Base-by-base conservation (phyloP, 2,113 vertebrate species). In the Heptranchias perlo region DNA sequence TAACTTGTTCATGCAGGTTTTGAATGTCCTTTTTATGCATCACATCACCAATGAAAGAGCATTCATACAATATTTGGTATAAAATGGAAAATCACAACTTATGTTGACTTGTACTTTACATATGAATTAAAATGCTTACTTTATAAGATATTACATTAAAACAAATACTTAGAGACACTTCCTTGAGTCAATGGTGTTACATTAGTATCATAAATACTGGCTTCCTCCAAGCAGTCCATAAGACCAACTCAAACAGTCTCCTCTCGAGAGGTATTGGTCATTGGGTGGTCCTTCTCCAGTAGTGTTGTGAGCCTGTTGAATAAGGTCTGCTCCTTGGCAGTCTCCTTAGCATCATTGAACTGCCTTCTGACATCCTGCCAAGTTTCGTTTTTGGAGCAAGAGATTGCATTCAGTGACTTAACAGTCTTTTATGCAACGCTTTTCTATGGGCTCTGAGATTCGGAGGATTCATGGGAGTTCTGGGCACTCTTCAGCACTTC, bases 301-400 rank as follows among this genome's bases (percentile, higher is more conserved):
- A 44, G 23, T 94, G 47, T 65, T 94, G 62, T 65, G 39, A 25
- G 8, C 21, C 62, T 65, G 39, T 28, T 94, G 61, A 65, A 65
- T 65, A 67, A 94, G 62, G 23, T 35, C 14, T 94, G 21, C 61
- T 65, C 39, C 62, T 35, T 64, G 61, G 35, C 8, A 65, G 16
- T 25, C 35, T 8, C 47, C 62, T 47, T 94, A 25, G 58, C 39
- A 65, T 94, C 54, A 92, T 62, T 92, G 89, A 62, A 65, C 92
- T 65, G n/a, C 61, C 18, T 44, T 16, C 16, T 94, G 92, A 39
- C 92, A 65, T 64, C n/a, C 92, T 94, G 92, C n/a, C 92, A 94
- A 64, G 31, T 94, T 94, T 64, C 92, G 25, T 64, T 47, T 44
- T 94, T 11, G 92, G 21, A 47, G n/a, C 58, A 28, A n/a, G 39